A percentile compares a stretch with the other conserved stretches of the same genome.
Conservation (phyloP, 1,140 invertebrate genomes). For the Prorops nasuta region DNA sequence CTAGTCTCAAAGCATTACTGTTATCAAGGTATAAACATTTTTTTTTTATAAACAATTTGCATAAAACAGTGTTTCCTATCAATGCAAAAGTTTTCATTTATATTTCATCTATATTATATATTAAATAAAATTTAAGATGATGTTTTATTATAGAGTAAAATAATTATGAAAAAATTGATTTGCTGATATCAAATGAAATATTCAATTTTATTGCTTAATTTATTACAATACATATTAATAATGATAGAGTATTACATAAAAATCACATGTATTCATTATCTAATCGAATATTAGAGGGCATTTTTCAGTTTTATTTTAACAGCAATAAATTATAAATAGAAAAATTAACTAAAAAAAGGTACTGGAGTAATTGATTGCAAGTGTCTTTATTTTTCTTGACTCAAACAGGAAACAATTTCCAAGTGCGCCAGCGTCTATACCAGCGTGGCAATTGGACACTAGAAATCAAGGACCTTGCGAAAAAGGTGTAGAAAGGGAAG, state of each 20-base stretch:
- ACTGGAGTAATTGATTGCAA: too few species aligned
- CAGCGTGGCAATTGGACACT: conserved; percentile 68
- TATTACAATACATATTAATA: too few species aligned
- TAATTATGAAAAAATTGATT: neutral
- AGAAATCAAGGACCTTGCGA: conserved; percentile 42
- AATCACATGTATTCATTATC: too few species aligned
- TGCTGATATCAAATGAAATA: conserved; percentile 1
- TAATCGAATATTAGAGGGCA: too few species aligned
- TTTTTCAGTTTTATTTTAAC: too few species aligned
- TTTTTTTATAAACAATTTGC: conserved; percentile 9
- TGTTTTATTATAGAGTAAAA: too few species aligned
- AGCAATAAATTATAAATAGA: too few species aligned
- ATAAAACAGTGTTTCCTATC: neutral
- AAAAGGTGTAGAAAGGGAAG: conserved; percentile 47
- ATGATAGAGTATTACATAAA: too few species aligned
- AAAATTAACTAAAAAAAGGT: too few species aligned
- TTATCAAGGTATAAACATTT: conserved; percentile 63
- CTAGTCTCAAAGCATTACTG: conserved; percentile 74
- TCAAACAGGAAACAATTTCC: conserved; percentile 80
- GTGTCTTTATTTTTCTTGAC: too few species aligned
- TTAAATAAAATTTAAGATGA: too few species aligned
- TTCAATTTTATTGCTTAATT: neutral
- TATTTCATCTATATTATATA: neutral
- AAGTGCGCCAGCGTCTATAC: conserved; percentile 70
- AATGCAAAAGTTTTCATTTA: neutral